Evolutionary conservation across 2,113 vertebrate genomes (phyloP).

Genomic region (Actenoides hombroni): DNA sequence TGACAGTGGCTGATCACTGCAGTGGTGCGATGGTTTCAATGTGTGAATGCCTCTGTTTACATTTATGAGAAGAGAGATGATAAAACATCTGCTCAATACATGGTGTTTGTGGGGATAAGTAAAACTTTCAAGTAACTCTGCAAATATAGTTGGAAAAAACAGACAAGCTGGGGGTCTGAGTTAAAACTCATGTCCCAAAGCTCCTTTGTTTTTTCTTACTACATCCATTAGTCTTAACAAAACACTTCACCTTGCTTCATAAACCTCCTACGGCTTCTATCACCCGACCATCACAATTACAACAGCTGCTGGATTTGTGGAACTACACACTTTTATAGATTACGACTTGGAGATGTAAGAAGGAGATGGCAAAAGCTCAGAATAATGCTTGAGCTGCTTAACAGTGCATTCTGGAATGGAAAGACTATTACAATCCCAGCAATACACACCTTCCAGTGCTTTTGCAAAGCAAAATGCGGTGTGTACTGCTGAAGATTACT

Average conservation of each 20-base stretch:
- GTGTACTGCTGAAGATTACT: not conserved
- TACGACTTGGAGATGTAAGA: not conserved
- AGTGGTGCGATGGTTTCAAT: not conserved
- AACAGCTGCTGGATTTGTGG: not conserved
- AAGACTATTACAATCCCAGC: not conserved
- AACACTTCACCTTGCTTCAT: not conserved
- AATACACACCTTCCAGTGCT: not conserved
- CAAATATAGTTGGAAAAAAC: not conserved
- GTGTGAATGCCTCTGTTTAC: not conserved
- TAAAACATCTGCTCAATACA: not conserved
- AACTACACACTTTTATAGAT: not conserved
- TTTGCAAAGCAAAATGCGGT: not conserved
- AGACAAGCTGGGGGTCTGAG: not conserved
- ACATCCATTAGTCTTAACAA: not conserved
- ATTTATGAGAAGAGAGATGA: not conserved
- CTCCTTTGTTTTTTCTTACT: not conserved
- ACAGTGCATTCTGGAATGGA: not conserved
- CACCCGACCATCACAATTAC: not conserved
- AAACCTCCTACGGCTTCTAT: not conserved
- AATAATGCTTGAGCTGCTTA: not conserved
- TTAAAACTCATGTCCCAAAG: not conserved
- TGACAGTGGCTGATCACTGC: not conserved
- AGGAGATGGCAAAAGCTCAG: not conserved
- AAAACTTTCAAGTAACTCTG: not conserved
- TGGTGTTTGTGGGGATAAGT: not conserved